These are phyloP conservation scores for Alces alces DNA, from an alignment of 2,113 vertebrate species.

Conservation along the genomic window DNA sequence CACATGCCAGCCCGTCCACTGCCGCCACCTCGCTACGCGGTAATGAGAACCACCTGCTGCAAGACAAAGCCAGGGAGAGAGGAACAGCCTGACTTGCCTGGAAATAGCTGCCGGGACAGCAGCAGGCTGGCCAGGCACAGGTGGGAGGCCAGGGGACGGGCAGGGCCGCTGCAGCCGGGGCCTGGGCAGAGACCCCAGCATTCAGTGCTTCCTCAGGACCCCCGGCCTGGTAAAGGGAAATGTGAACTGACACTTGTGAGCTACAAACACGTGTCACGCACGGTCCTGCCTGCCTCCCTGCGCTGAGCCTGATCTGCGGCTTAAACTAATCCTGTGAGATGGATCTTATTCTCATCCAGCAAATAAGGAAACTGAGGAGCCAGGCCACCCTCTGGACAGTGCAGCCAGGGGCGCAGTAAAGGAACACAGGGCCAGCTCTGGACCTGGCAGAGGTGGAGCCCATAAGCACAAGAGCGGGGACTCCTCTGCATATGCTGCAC, in stretches of 20 bases:
- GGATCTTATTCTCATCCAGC: neutral
- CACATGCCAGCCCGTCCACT: neutral
- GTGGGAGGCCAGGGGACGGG: neutral
- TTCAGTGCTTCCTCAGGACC: neutral
- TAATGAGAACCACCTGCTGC: slow-evolving; percentile 70
- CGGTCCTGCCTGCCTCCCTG: rapidly evolving
- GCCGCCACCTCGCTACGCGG: neutral
- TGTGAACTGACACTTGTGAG: neutral
- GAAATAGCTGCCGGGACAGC: slow-evolving; percentile 61
- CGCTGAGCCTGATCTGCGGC: neutral
- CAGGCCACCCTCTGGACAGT: neutral
- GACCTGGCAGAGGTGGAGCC: neutral
- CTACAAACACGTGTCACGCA: neutral
- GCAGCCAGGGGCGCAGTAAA: neutral
- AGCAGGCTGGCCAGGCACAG: slow-evolving; percentile 30
- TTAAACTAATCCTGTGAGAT: neutral
- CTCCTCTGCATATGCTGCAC: neutral
- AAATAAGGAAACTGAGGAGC: neutral
- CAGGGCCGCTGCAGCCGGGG: neutral
- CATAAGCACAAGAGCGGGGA: no score
- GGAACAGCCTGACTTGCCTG: slow-evolving; percentile 11
- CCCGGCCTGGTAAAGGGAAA: neutral
- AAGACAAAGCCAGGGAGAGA: slow-evolving; percentile 39
- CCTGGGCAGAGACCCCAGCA: neutral
- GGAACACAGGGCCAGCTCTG: neutral